Percentiles rank a stretch among this genome's conserved stretches.
Evolutionary conservation across 2,888 invertebrate genomes (phyloP).

Genomic region (Volucella zonaria): DNA sequence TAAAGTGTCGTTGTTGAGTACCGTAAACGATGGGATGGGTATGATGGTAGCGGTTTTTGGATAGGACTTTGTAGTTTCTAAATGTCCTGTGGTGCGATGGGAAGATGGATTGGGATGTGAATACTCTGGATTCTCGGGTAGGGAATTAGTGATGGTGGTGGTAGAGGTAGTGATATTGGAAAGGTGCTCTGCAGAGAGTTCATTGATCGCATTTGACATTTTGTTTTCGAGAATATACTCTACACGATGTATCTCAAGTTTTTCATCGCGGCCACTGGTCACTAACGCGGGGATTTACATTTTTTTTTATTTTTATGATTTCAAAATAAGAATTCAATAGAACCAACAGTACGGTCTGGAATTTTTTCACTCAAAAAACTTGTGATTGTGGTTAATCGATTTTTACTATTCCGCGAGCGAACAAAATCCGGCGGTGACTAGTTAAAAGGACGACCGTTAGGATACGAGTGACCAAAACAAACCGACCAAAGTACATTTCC

Average conservation of each 20-base stretch:
- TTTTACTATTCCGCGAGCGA: conserved; percentile 52
- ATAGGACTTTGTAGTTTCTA: conserved; percentile 10
- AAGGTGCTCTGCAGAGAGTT: conserved; percentile 71
- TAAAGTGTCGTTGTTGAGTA: conserved; percentile 76
- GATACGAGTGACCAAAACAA: conserved; percentile 73
- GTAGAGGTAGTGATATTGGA: conserved; percentile 48
- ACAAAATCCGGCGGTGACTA: conserved; percentile 29
- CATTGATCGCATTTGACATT: conserved; percentile 70
- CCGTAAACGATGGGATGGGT: conserved; percentile 76
- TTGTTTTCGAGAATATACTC: conserved; percentile 54
- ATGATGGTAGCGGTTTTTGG: conserved; percentile 64
- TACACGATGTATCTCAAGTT: conserved; percentile 33
- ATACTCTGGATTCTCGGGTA: conserved; percentile 52
- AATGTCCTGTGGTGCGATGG: conserved; percentile 11
- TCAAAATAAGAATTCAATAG: conserved; percentile 9
- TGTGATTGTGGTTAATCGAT: conserved; percentile 52
- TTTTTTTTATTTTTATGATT: conserved; percentile 4
- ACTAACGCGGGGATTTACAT: conserved; percentile 69
- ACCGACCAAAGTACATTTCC: conserved; percentile 52
- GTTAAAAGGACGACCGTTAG: conserved; percentile 62
- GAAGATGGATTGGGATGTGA: conserved; percentile 23
- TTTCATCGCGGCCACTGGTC: conserved; percentile 74
- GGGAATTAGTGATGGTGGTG: conserved; percentile 33
- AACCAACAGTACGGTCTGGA: conserved; percentile 5
- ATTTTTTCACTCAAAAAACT: conserved; percentile 26